These are phyloP conservation scores for Montipora capitata DNA, from an alignment of 92 coral and sea anemone genomes.

Conservation along the genomic window DNA sequence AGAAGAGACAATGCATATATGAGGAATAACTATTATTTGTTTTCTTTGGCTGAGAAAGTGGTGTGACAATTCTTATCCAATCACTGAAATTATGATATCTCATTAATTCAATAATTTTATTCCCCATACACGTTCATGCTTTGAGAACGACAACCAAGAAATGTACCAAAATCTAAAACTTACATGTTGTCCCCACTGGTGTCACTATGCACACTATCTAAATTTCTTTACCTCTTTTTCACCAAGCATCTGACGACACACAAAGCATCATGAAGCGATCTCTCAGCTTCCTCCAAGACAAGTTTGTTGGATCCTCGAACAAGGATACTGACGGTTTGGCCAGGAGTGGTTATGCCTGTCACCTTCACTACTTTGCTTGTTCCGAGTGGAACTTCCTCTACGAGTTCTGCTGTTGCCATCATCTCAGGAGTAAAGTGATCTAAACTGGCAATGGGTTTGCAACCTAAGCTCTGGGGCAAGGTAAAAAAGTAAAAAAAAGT, in stretches of 20 bases:
- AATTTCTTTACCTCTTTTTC: conserved; percentile 81
- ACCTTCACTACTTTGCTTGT: conserved; percentile 98
- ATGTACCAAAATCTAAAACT: too few species aligned
- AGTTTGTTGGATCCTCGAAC: conserved; percentile 98
- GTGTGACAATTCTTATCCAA: too few species aligned
- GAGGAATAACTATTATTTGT: too few species aligned
- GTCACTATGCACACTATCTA: not conserved
- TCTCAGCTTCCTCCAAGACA: conserved; percentile 96
- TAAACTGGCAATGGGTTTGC: conserved; percentile 96
- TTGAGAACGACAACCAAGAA: too few species aligned
- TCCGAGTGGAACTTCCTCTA: conserved; percentile 94
- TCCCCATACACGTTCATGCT: too few species aligned
- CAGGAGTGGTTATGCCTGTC: conserved; percentile 94
- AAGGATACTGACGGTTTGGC: conserved; percentile 95
- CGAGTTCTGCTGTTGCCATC: conserved; percentile 95
- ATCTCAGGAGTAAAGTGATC: conserved; percentile 98
- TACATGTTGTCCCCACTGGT: not conserved
- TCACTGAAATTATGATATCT: too few species aligned
- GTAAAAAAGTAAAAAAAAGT: not conserved
- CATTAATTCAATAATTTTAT: too few species aligned
- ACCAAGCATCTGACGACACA: conserved; percentile 98
- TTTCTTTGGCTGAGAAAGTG: too few species aligned
- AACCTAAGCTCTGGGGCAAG: conserved; percentile 90
- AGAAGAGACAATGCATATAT: too few species aligned
- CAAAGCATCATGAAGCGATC: conserved; percentile 97